These are phyloP conservation scores for Antheraea mylitta DNA, from an alignment of 1,140 invertebrate species.

Conservation along the genomic window DNA sequence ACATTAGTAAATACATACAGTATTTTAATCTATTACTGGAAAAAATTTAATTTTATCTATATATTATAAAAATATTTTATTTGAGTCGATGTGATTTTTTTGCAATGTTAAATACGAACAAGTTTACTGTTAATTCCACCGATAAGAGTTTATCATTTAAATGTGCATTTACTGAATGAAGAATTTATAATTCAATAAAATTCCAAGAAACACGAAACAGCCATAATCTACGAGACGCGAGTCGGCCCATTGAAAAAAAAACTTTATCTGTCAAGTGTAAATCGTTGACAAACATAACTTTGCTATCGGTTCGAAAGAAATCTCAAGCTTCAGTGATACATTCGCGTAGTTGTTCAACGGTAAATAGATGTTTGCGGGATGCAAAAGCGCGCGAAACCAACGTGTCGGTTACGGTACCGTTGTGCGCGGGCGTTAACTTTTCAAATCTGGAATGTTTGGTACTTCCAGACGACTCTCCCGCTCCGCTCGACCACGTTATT, in stretches of 20 bases:
- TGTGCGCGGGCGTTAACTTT: constrained; percentile 31
- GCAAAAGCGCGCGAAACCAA: constrained; percentile 54
- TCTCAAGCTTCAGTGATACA: constrained; percentile 7
- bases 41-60: too few relatives aligned
- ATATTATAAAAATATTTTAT: too few relatives aligned
- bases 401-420: constrained; percentile 56
- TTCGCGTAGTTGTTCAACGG: background rate
- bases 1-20: too few relatives aligned
- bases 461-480: constrained; percentile 29
- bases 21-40: too few relatives aligned
- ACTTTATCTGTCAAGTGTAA: constrained; percentile 16
- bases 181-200: constrained; percentile 9
- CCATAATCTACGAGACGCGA: constrained; percentile 4
- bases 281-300: constrained; percentile 10
- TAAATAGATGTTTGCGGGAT: constrained; percentile 10
- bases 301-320: background rate
- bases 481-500: constrained; percentile 20
- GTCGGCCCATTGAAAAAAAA: constrained; percentile 11
- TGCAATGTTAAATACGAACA: background rate
- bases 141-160: constrained; percentile 11
- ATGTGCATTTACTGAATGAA: background rate
- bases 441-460: constrained; percentile 54
- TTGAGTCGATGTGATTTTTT: background rate
- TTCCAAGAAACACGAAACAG: constrained; percentile 12
- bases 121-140: background rate